Conservation (phyloP, 2,113 vertebrate species). For the Scatophagus argus region DNA sequence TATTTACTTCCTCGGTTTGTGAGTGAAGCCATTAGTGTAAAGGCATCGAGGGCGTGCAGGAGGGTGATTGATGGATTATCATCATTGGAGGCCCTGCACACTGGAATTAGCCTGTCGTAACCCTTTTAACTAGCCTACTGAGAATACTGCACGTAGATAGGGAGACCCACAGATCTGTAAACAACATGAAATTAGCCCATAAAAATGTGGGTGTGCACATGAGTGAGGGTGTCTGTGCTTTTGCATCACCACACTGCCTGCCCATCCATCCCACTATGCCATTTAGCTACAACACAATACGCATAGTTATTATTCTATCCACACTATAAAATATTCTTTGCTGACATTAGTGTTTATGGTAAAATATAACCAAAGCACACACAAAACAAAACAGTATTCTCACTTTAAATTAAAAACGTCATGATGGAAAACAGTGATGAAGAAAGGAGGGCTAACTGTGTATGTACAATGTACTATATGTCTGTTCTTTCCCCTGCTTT, state of each 20-base stretch:
- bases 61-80: slow-evolving; percentile 73
- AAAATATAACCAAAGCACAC: background rate
- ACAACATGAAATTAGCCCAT: slow-evolving; percentile 72
- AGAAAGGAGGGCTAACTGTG: accelerated
- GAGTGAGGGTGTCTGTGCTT: background rate
- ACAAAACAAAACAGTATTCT: too few relatives aligned
- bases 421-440: background rate
- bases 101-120: slow-evolving; percentile 68
- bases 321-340: background rate
- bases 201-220: slow-evolving; percentile 37
- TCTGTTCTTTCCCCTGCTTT: background rate
- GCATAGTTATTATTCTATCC: background rate
- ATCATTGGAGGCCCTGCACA: slow-evolving; percentile 51
- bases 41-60: slow-evolving; percentile 23
- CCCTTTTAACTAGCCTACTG: slow-evolving; percentile 66
- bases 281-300: slow-evolving; percentile 16
- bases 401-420: too few relatives aligned
- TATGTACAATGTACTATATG: too few relatives aligned
- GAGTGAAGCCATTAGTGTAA: slow-evolving; percentile 32
- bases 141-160: slow-evolving; percentile 44
- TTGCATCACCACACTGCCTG: slow-evolving; percentile 14
- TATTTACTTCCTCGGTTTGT: slow-evolving; percentile 37
- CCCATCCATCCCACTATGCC: background rate
- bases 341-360: background rate
- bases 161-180: slow-evolving; percentile 60